Base-by-base conservation (phyloP, 2,888 invertebrate genomes). In the Drosophila cracens region DNA sequence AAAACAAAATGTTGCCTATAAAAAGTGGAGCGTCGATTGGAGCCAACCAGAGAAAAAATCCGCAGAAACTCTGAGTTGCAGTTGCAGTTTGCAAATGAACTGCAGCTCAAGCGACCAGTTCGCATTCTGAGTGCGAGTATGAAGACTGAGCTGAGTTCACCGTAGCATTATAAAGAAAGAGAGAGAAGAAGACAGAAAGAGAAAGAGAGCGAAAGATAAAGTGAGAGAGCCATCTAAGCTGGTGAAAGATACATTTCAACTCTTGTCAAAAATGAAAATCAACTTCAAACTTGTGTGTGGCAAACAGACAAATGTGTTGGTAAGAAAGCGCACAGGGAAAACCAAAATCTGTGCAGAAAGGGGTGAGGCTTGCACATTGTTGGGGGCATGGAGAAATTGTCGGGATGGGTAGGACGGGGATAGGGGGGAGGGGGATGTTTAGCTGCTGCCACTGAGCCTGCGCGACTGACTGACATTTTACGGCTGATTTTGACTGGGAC, bases 201-300 rank as follows among this genome's bases (percentile, higher is more conserved):
- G 60, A 38, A 6, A 21, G 43, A n/a, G 25, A 25, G 49, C 3
- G 16, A 29, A n/a, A 21, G n/a, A n/a, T 25, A 36, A 6, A 46
- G 1, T 11, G 29, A 38, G 56, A 29, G 52, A 43, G 21, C 27
- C 56, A 77, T 67, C 52, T 57, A 33, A 53, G 31, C 66, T 82
- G 90, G 87, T 88, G 87, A 90, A 88, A 88, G 87, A 88, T 85
- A 87, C 87, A 90, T 88, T 90, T 88, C 87, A 90, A 67, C 87
- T 88, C 86, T 87, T 89, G 90, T 90, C 90, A 87, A 87, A 90
- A 90, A 80, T 62, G 67, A 81, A 81, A 90, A 83, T 74, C 83
- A 75, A 76, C 76, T 74, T 70, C 48, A 85, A 71, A 65, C 67
- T 72, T 57, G 56, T 57, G 29, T 76, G 76, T 84, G 79, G 82